Percentiles rank a stretch among this genome's conserved stretches.
phyloP scores from a whole-genome alignment of 2,888 invertebrate genomes.

The Tenthredo amoena region DNA sequence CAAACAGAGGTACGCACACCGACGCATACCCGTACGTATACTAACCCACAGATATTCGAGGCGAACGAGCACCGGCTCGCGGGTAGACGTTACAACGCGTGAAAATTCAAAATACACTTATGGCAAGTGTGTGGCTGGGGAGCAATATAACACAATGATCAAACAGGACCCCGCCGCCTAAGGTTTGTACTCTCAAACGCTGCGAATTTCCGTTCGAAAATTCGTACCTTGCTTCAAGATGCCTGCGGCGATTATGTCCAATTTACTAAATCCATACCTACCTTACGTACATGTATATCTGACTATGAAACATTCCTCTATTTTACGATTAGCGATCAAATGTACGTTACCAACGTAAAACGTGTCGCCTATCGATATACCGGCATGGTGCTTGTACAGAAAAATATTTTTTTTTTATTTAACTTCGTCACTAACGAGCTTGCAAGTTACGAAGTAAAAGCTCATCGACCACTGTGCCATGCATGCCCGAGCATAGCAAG shows the following conservation, averaged over 20 bases:
- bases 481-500: constrained; percentile 6
- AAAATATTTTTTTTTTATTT: neutral
- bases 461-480: neutral
- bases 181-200: constrained; percentile 44
- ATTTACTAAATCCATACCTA: constrained; percentile 8
- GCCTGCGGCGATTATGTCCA: constrained; percentile 34
- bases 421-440: constrained; percentile 11
- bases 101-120: constrained; percentile 75
- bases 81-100: constrained; percentile 71
- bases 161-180: constrained; percentile 64
- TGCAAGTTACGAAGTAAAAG: constrained; percentile 24
- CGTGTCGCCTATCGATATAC: neutral
- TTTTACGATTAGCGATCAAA: neutral
- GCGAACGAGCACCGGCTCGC: constrained; percentile 46
- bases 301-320: neutral
- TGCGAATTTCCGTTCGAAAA: constrained; percentile 43
- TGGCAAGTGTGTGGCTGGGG: constrained; percentile 71
- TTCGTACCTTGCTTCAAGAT: constrained; percentile 44
- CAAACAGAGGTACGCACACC: constrained; percentile 65
- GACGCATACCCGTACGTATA: constrained; percentile 59
- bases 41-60: constrained; percentile 62
- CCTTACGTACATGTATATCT: neutral
- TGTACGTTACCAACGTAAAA: neutral
- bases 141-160: constrained; percentile 74
- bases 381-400: neutral